Evolutionary conservation across 2,797 vertebrate genomes (phyloP).

Genomic region (Pitangus sulphuratus): DNA sequence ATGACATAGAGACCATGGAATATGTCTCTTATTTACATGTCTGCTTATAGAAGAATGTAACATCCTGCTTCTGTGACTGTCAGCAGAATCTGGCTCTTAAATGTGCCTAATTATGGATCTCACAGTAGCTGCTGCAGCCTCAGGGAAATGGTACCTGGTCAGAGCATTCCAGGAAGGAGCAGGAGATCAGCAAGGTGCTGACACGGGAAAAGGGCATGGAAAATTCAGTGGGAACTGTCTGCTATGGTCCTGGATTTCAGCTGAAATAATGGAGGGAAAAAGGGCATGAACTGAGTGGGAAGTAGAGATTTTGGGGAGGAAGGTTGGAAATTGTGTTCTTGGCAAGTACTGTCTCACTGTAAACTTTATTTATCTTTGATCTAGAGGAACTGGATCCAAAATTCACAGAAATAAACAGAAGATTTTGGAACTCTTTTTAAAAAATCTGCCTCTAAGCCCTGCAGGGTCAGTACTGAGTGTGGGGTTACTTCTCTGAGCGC

Average conservation of each 20-base stretch:
- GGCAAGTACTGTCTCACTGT: neutral
- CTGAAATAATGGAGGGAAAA: neutral
- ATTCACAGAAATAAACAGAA: neutral
- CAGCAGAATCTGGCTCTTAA: neutral
- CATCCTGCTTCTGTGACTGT: neutral
- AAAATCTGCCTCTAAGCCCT: neutral
- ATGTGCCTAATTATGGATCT: neutral
- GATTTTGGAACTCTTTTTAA: neutral
- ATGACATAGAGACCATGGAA: neutral
- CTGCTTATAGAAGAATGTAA: neutral
- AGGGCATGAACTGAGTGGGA: neutral
- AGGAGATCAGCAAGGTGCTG: neutral
- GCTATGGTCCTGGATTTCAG: neutral
- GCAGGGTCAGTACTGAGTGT: neutral
- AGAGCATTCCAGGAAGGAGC: neutral
- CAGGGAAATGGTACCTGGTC: neutral
- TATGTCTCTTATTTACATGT: neutral
- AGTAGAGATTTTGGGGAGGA: neutral
- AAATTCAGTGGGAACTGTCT: neutral
- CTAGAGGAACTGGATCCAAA: neutral
- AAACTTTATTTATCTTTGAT: constrained; percentile 21
- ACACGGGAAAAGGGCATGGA: neutral
- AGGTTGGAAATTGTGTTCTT: neutral
- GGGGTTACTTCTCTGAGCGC: neutral
- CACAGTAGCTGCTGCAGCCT: accelerated